Percentiles rank a stretch among this genome's conserved stretches.
These are phyloP conservation scores for Drosophila aldrichi DNA, from an alignment of 2,888 invertebrate species.

Conservation along the genomic window DNA sequence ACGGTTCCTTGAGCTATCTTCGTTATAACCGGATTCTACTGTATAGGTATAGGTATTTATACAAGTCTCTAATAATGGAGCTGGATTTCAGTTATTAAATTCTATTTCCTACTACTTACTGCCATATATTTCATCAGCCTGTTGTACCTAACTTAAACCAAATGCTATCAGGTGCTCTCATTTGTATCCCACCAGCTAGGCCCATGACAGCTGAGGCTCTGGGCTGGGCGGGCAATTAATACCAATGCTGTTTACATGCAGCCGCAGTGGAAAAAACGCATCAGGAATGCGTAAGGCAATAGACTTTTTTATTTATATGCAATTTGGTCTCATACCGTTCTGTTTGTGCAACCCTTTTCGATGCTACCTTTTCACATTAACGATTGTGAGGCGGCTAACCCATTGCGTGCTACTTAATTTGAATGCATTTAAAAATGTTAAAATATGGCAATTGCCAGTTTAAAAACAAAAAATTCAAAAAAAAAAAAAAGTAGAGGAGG, in stretches of 20 bases:
- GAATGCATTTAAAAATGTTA: slow-evolving; percentile 78
- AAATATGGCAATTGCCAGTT: slow-evolving; percentile 65
- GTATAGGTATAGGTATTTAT: no score
- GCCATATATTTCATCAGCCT: not conserved
- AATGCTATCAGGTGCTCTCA: not conserved
- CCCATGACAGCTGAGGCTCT: not conserved
- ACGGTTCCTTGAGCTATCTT: no score
- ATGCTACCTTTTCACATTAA: slow-evolving; percentile 18
- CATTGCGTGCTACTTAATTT: slow-evolving; percentile 63
- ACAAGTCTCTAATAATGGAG: no score
- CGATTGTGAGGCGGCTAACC: slow-evolving; percentile 18
- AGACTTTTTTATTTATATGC: slow-evolving; percentile 66
- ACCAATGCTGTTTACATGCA: not conserved
- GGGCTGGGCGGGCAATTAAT: slow-evolving; percentile 32
- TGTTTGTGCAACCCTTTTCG: slow-evolving; percentile 63
- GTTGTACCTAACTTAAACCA: not conserved
- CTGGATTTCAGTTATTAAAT: no score
- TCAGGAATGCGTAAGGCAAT: slow-evolving; percentile 47
- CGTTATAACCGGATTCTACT: no score
- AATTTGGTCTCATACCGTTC: slow-evolving; percentile 46
- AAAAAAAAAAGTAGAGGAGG: not conserved
- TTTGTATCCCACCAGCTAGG: slow-evolving; percentile 30
- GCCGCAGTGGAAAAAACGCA: slow-evolving; percentile 3
- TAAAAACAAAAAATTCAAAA: not conserved
- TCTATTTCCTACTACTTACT: no score